Evolutionary conservation across 1,140 invertebrate species (phyloP).

Genomic region (Carposina sasakii): DNA sequence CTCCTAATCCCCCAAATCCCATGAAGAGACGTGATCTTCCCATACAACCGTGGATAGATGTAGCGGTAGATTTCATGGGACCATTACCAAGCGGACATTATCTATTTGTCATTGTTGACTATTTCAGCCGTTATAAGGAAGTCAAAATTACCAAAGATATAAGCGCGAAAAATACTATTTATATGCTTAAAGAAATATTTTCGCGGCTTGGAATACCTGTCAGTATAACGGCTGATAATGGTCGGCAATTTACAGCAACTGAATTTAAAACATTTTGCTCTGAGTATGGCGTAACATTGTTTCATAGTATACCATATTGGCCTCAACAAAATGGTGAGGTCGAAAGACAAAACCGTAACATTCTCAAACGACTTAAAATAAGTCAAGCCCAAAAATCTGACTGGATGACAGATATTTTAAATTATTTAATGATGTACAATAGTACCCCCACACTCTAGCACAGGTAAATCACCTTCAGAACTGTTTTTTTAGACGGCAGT

Average conservation of each 20-base stretch:
- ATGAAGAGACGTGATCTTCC: slow-evolving; percentile 22
- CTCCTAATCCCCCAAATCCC: slow-evolving; percentile 17
- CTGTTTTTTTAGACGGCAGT: slow-evolving; percentile 34
- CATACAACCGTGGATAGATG: slow-evolving; percentile 18
- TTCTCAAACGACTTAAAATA: slow-evolving; percentile 28
- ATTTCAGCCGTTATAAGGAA: slow-evolving; percentile 6
- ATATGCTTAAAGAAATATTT: slow-evolving; percentile 11
- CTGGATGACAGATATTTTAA: slow-evolving; percentile 21
- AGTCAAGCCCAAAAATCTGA: slow-evolving; percentile 18
- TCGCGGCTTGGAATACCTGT: slow-evolving; percentile 13
- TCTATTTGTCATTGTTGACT: slow-evolving; percentile 18
- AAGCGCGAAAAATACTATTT: slow-evolving; percentile 12
- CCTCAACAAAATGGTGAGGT: slow-evolving; percentile 38
- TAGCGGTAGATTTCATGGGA: slow-evolving; percentile 24
- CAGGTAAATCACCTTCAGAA: slow-evolving; percentile 36
- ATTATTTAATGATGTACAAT: slow-evolving; percentile 36
- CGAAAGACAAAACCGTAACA: slow-evolving; percentile 31
- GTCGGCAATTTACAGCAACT: slow-evolving; percentile 17
- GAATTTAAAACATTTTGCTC: slow-evolving; percentile 24
- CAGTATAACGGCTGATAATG: slow-evolving; percentile 23
- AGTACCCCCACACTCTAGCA: slow-evolving; percentile 30
- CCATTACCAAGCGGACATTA: slow-evolving; percentile 19
- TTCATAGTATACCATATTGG: slow-evolving; percentile 27
- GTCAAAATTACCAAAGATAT: slow-evolving; percentile 14
- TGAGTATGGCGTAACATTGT: slow-evolving; percentile 20